Base-by-base conservation (phyloP, 2,888 invertebrate genomes). In the Zaprionus obscuricornis region DNA sequence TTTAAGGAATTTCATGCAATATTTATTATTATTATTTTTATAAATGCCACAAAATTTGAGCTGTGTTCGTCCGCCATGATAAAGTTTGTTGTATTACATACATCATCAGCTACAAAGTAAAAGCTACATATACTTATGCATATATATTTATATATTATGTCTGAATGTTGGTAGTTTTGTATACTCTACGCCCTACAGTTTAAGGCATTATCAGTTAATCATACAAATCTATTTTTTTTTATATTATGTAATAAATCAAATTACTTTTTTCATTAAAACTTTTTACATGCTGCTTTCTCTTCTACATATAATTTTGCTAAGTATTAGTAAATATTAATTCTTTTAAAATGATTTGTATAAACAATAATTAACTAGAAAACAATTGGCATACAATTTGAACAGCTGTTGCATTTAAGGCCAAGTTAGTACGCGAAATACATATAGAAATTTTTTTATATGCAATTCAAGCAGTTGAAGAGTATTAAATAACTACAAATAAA, bases 51-150 rank as follows among this genome's bases (percentile, higher is more conserved):
- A 42, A 34, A 52, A 66, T 52, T 46, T 54, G 14, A 71, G 45
- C 50, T 66, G 59, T 55, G 51, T 56, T 47, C 36, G 42, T 34
- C 31, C 49, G 70, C 65, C 71, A 68, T 70, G 33, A 54, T 58
- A 54, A 57, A 55, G 66, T 55, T 58, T 47, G 50, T 47, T 55
- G 31, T 49, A 16, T 24, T 45, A 40, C n/a, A n/a, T n/a, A n/a
- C n/a, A n/a, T n/a, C n/a, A n/a, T n/a, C n/a, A n/a, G n/a, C n/a
- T n/a, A n/a, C n/a, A n/a, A n/a, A n/a, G n/a, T n/a, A n/a, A n/a
- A n/a, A n/a, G n/a, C n/a, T 22, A 36, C 8, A 34, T 29, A 13
- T 16, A 27, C 10, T 1, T 10, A 6, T 10, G 16, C 16, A 16
- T 8, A 3, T 36, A 13, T 11, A 8, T 24, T n/a, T 37, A 13